Evolutionary conservation across 2,113 vertebrate genomes (phyloP).

Genomic region (Vulpes ferrilata): DNA sequence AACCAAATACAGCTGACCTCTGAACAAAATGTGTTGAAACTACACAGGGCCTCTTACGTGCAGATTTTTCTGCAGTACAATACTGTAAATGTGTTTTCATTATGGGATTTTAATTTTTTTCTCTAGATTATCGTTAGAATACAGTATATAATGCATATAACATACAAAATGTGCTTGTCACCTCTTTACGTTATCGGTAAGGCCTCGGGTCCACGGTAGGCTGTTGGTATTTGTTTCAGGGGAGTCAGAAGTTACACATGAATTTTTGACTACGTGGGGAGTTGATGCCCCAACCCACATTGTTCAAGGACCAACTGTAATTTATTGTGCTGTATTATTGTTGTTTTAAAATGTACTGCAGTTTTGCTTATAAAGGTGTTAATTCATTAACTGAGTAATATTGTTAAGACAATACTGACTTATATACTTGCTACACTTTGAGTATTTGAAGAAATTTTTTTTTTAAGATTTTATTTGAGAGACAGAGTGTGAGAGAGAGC

Average conservation of each 20-base stretch:
- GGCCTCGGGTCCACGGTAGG: not conserved
- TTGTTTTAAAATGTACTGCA: not conserved
- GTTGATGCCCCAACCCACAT: not conserved
- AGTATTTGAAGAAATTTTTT: not conserved
- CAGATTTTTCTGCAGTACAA: not conserved
- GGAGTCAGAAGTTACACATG: not conserved
- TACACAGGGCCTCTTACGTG: not conserved
- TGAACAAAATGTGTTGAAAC: not conserved
- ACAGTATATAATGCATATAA: not conserved
- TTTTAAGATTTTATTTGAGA: no score
- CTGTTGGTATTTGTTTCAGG: not conserved
- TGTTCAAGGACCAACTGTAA: not conserved
- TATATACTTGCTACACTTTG: not conserved
- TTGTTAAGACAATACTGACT: not conserved
- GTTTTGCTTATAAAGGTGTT: conserved; percentile 36
- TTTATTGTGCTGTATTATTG: not conserved
- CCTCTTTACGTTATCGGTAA: not conserved
- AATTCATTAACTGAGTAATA: conserved; percentile 3
- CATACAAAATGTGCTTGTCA: not conserved
- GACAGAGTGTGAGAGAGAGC: no score
- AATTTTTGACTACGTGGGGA: not conserved
- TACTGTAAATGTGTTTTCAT: not conserved
- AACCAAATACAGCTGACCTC: not conserved
- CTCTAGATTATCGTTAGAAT: not conserved
- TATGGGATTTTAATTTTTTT: not conserved